Evolutionary conservation across 2,888 invertebrate species (phyloP).

Genomic region (Quadroppia sp.): DNA sequence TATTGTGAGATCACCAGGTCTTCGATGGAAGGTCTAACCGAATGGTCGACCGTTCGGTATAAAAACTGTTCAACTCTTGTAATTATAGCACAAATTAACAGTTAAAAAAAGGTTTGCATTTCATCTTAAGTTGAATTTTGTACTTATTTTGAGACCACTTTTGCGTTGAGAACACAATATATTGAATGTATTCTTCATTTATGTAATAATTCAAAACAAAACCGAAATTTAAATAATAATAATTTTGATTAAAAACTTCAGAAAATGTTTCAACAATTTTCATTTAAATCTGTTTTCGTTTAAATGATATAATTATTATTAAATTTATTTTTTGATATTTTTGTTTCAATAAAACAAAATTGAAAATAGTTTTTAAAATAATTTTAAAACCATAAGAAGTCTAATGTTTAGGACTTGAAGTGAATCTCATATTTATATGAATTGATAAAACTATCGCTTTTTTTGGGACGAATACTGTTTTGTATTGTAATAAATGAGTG

Average conservation of each 20-base stretch:
- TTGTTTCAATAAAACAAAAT: too few relatives aligned
- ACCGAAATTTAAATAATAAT: too few relatives aligned
- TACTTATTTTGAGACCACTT: slow-evolving; percentile 24
- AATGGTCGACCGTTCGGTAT: not conserved
- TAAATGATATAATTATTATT: too few relatives aligned
- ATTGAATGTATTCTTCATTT: too few relatives aligned
- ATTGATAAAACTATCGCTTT: not conserved
- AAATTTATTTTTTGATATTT: too few relatives aligned
- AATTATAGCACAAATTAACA: not conserved
- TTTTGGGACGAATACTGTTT: slow-evolving; percentile 15
- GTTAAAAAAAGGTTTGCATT: slow-evolving; percentile 8
- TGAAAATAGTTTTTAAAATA: too few relatives aligned
- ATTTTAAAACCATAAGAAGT: too few relatives aligned
- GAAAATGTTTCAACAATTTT: too few relatives aligned
- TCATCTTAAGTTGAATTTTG: slow-evolving; percentile 29
- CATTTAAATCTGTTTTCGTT: too few relatives aligned
- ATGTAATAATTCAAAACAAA: too few relatives aligned
- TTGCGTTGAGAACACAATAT: not conserved
- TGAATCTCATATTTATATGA: not conserved
- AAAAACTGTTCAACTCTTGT: not conserved
- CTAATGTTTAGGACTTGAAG: not conserved
- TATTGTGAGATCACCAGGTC: slow-evolving; percentile 38
- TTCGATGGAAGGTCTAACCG: not conserved
- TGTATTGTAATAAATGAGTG: slow-evolving; percentile 14
- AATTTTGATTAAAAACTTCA: too few relatives aligned